phyloP scores from a whole-genome alignment of 2,888 invertebrate species.

The Amphipoea oculea region DNA sequence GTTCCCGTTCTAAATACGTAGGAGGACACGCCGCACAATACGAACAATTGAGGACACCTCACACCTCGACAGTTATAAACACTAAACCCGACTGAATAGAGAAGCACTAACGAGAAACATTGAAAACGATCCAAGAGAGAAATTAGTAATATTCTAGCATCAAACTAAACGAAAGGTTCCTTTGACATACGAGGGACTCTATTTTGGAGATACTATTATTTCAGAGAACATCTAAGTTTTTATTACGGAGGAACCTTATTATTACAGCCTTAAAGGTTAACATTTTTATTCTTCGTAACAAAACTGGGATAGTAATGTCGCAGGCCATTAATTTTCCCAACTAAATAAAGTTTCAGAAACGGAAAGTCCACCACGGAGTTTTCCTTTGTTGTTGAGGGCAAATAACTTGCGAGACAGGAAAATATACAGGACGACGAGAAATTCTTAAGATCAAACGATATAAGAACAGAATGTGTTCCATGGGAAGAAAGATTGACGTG shows the following conservation, averaged over 20 bases:
- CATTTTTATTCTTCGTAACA: conserved; percentile 55
- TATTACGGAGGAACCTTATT: conserved; percentile 51
- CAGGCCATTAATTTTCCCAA: conserved; percentile 66
- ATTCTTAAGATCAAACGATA: conserved; percentile 65
- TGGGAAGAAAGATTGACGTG: conserved; percentile 43
- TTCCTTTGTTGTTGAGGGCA: conserved; percentile 64
- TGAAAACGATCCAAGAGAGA: conserved; percentile 24
- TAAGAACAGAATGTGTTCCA: conserved; percentile 53
- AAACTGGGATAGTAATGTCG: conserved; percentile 64
- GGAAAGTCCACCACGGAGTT: conserved; percentile 67
- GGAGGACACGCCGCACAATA: conserved; percentile 37
- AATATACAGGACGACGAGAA: conserved; percentile 59
- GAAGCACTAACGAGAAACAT: conserved; percentile 21
- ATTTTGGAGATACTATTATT: conserved; percentile 42
- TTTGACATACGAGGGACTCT: conserved; percentile 31
- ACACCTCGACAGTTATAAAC: conserved; percentile 43
- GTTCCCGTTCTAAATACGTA: conserved; percentile 50
- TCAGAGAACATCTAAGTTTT: conserved; percentile 28
- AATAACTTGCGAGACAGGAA: conserved; percentile 66
- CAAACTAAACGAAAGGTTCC: not conserved
- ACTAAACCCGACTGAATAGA: conserved; percentile 30
- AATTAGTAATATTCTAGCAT: conserved; percentile 18
- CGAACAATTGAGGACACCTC: conserved; percentile 46
- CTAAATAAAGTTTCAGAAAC: conserved; percentile 69
- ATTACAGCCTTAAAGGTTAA: conserved; percentile 59